These are phyloP conservation scores for Gymnothorax javanicus DNA, from an alignment of 2,797 vertebrate species.

Conservation along the genomic window DNA sequence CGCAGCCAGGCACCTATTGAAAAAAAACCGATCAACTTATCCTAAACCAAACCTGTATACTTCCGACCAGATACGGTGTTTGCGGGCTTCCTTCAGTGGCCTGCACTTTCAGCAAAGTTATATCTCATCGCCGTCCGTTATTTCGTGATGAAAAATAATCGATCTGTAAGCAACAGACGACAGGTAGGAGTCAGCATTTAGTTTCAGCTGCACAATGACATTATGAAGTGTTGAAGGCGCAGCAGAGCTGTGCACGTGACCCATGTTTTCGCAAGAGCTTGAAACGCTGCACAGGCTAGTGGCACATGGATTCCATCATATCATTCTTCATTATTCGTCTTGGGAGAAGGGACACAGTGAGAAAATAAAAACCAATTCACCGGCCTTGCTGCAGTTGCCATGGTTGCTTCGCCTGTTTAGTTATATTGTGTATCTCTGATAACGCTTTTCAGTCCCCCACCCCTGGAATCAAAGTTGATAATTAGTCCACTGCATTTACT, in stretches of 20 bases:
- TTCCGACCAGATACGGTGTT: not conserved
- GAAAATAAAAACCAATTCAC: slow-evolving; percentile 5
- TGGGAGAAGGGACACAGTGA: not conserved
- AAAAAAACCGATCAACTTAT: not conserved
- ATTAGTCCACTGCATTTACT: not conserved
- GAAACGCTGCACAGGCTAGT: not conserved
- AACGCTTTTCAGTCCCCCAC: slow-evolving; percentile 40
- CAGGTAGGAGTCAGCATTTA: not conserved
- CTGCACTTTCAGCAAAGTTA: not conserved
- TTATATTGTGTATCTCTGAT: slow-evolving; percentile 29
- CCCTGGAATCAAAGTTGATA: not conserved
- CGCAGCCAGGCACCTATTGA: not conserved
- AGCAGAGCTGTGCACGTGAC: not conserved
- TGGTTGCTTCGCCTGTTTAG: slow-evolving; percentile 39
- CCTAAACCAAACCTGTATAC: not conserved
- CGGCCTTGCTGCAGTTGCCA: slow-evolving; percentile 43
- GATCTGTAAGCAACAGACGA: not conserved
- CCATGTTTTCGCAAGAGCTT: not conserved
- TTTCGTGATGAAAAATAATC: not conserved
- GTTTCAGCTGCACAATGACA: not conserved
- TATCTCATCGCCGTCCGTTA: not conserved
- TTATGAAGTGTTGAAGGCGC: not conserved
- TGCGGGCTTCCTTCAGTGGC: not conserved
- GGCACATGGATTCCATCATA: slow-evolving; percentile 12
- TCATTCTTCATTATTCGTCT: slow-evolving; percentile 24